These are phyloP conservation scores for Tenualosa ilisha DNA, from an alignment of 2,797 vertebrate genomes.

Conservation along the genomic window DNA sequence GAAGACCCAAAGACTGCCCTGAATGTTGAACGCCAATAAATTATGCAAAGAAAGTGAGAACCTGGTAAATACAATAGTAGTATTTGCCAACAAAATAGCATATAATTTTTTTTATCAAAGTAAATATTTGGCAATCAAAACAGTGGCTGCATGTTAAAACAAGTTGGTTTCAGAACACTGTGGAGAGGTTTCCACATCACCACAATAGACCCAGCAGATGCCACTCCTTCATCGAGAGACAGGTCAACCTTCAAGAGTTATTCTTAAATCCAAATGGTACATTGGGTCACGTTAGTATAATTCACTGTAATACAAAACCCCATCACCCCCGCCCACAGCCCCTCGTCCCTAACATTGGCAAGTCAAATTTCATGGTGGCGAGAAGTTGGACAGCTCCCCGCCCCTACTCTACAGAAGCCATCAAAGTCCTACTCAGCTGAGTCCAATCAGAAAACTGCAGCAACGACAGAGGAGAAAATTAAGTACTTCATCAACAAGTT, in stretches of 20 bases:
- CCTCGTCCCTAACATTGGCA: conserved; percentile 12
- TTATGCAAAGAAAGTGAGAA: conserved; percentile 23
- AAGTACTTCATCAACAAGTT: conserved; percentile 54
- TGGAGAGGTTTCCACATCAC: conserved; percentile 2
- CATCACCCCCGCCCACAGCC: neutral
- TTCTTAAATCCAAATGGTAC: conserved; percentile 21
- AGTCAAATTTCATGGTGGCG: conserved; percentile 17
- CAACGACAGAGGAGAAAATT: conserved; percentile 33
- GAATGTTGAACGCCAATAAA: conserved; percentile 23
- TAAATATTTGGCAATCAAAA: conserved; percentile 30
- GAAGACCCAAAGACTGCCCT: conserved; percentile 41
- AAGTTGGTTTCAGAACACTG: neutral
- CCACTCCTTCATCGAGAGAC: conserved; percentile 17
- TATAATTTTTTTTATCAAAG: conserved; percentile 4
- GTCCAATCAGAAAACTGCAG: conserved; percentile 46
- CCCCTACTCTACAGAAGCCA: neutral
- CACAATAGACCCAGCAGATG: neutral
- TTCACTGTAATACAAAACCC: conserved; percentile 20
- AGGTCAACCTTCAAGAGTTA: conserved; percentile 8
- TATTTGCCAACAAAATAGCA: neutral
- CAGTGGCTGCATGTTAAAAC: neutral
- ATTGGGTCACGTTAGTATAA: conserved; percentile 9
- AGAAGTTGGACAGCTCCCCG: conserved; percentile 10
- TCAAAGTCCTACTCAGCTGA: conserved; percentile 34
- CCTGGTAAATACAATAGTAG: conserved; percentile 12